Conservation (phyloP, 2,888 invertebrate genomes). For the Nineta flava region DNA sequence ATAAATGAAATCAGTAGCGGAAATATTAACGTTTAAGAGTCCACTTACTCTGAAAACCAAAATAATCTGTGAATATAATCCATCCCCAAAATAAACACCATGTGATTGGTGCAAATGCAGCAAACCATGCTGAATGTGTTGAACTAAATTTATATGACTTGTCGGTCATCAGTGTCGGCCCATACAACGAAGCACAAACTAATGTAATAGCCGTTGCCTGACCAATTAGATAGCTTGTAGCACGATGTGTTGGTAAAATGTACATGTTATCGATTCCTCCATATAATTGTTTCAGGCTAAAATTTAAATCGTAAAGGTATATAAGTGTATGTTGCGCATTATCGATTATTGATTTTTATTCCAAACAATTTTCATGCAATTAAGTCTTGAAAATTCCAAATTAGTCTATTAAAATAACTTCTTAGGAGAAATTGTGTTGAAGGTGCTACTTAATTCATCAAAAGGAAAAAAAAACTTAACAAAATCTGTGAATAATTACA, state of each 20-base stretch:
- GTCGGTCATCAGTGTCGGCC: slow-evolving; percentile 46
- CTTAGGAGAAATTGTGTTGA: no score
- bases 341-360: no score
- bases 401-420: no score
- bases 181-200: slow-evolving; percentile 37
- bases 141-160: slow-evolving; percentile 43
- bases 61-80: slow-evolving; percentile 46
- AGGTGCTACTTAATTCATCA: no score
- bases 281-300: slow-evolving; percentile 44
- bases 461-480: no score
- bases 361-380: no score
- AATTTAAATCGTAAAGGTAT: slow-evolving; percentile 28
- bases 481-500: no score
- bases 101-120: slow-evolving; percentile 50
- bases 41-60: slow-evolving; percentile 37
- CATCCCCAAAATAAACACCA: slow-evolving; percentile 53
- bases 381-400: no score
- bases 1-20: background rate
- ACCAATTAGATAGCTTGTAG: slow-evolving; percentile 52
- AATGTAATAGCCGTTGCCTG: slow-evolving; percentile 35
- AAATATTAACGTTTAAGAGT: background rate
- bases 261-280: slow-evolving; percentile 53
- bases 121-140: slow-evolving; percentile 47
- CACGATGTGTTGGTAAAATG: slow-evolving; percentile 44
- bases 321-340: no score